Base-by-base conservation (phyloP, 2,888 invertebrate genomes). In the Anagyrus pseudococci region DNA sequence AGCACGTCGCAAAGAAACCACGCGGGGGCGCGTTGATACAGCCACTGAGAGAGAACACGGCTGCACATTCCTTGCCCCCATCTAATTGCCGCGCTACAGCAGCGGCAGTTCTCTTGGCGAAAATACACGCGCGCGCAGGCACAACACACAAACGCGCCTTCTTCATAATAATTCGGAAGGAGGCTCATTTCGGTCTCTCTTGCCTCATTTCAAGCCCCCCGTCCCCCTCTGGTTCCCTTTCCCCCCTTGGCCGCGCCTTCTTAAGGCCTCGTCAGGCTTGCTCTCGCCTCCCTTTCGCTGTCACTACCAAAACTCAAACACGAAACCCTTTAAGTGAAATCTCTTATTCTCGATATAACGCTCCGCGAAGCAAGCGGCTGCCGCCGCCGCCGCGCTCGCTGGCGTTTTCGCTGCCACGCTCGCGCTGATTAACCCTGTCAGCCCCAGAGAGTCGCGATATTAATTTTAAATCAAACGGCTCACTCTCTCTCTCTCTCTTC, bases 291-390 rank as follows among this genome's bases (percentile, higher is more conserved):
- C 73, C 69, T 69, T 72, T 71, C 70, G 75, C 81, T 80, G 80
- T 80, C 80, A 80, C 77, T 77, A 79, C 71, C 80, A 80, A 80
- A 80, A 80, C 80, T 80, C 78, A 76, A 78, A 76, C 77, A 74
- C 73, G 78, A 79, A 80, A 80, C 80, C 80, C 79, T 80, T 80
- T 80, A 80, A 80, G 77, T 78, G 77, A 78, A 80, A 80, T 80
- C 80, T 80, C 79, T 80, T 79, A 80, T 80, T 80, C 76, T n/a
- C 74, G 78, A 79, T 80, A 79, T 75, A 77, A 72, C 71, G 69
- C 74, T 74, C 72, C 75, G 68, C 67, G 52, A 56, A 49, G 50
- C 46, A 49, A 22, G 29, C 26, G 37, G 29, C n/a, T n/a, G n/a
- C n/a, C n/a, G n/a, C n/a, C n/a, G n/a, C n/a, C 47, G 26, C 65